Percentiles rank a stretch among this genome's conserved stretches.
phyloP scores from a whole-genome alignment of 2,797 vertebrate genomes.

The Muscicapa striata region DNA sequence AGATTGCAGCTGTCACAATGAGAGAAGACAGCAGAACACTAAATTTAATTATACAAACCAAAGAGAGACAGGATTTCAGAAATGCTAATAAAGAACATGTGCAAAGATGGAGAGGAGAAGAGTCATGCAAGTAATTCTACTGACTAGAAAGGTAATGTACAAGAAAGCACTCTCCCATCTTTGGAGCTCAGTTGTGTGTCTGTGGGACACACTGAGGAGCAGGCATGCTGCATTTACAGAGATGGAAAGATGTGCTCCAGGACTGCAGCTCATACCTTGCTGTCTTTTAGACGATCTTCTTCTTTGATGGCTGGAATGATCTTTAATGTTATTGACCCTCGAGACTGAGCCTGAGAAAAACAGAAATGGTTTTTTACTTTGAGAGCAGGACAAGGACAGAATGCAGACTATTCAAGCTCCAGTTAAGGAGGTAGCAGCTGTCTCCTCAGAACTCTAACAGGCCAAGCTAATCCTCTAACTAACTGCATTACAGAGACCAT shows the following conservation, averaged over 20 bases:
- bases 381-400: background rate
- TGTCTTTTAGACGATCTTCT: conserved; percentile 89
- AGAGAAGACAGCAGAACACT: background rate
- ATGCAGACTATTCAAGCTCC: background rate
- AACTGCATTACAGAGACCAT: background rate
- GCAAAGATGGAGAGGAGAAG: background rate
- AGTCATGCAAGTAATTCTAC: background rate
- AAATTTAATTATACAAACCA: background rate
- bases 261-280: conserved; percentile 79
- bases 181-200: background rate
- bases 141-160: background rate
- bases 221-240: background rate
- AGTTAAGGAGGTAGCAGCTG: background rate
- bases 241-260: accelerated
- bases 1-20: background rate
- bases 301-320: conserved; percentile 92
- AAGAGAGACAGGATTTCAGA: background rate
- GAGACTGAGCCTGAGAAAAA: conserved; percentile 88
- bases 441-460: background rate
- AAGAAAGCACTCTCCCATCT: background rate
- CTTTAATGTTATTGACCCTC: conserved; percentile 94
- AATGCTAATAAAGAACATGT: background rate
- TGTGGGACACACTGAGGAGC: background rate
- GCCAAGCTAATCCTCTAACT: background rate
- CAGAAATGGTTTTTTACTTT: background rate